Percentiles rank a stretch among this genome's conserved stretches.
Evolutionary conservation across 2,888 invertebrate genomes (phyloP).

Genomic region (Mesopsocus fuscifrons): DNA sequence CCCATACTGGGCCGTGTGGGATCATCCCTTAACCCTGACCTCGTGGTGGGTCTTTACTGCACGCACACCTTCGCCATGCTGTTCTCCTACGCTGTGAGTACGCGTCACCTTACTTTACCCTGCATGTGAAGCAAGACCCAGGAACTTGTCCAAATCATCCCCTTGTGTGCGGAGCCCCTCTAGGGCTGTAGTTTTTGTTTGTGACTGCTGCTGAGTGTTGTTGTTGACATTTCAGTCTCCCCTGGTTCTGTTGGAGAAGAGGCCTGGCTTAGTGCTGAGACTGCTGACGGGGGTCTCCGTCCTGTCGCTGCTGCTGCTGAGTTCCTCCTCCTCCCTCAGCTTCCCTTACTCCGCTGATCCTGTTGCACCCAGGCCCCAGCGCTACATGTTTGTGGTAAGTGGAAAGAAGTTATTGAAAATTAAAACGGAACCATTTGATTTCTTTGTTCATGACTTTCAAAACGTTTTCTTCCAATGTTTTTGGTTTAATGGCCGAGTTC

Average conservation of each 20-base stretch:
- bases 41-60: slow-evolving; percentile 21
- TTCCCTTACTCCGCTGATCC: slow-evolving; percentile 52
- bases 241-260: slow-evolving; percentile 26
- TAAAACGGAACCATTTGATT: neutral
- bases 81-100: slow-evolving; percentile 20
- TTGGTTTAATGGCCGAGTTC: too few species aligned
- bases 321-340: slow-evolving; percentile 44
- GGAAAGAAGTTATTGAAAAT: slow-evolving; percentile 9
- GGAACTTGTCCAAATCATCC: too few species aligned
- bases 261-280: slow-evolving; percentile 31
- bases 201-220: too few species aligned
- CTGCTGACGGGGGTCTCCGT: slow-evolving; percentile 32
- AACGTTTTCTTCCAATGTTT: too few species aligned
- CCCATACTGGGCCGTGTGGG: slow-evolving; percentile 68
- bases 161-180: too few species aligned
- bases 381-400: slow-evolving; percentile 53
- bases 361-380: slow-evolving; percentile 43
- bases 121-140: too few species aligned
- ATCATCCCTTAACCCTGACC: slow-evolving; percentile 47
- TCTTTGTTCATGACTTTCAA: slow-evolving; percentile 1
- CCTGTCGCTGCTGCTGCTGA: slow-evolving; percentile 33
- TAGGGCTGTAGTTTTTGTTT: too few species aligned
- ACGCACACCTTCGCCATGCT: slow-evolving; percentile 17
- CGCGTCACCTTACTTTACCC: too few species aligned
- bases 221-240: slow-evolving; percentile 38